Evolutionary conservation across 1,140 invertebrate genomes (phyloP), one percentile per base, ranked within the genome.

Genomic region (Pantala flavescens): DNA sequence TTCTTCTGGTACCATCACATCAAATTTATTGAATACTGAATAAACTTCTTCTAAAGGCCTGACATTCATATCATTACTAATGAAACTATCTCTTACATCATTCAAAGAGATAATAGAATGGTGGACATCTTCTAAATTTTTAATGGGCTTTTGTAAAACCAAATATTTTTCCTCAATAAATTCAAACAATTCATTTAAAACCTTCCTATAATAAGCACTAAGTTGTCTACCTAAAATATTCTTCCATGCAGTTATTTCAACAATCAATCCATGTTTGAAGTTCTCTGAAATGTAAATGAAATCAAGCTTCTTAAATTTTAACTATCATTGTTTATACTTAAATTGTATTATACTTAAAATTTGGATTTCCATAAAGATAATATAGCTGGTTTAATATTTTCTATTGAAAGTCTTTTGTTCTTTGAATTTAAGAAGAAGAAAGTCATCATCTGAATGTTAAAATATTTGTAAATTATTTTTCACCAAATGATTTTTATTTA

Each of bases 31-130:
- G 78, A 95, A 87, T 73, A 91, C 86, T 11, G 85, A 84, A 80
- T 95, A 96, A 5, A 91, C 90, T 81, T 94, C 90, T 82, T 93
- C 91, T 77, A 95, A 92, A 2, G 89, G 82, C 75, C 86, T 87
- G 42, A 95, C 81, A 78, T 88, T 87, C 84, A 90, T 86, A 76
- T 95, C 93, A 84, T 93, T 88, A 77, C 88, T 85, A 77, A 94
- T 92, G 79, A 90, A 90, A 78, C 88, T 86, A 72, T 90, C 87
- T 74, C 63, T 28, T 23, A 91, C 90, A 78, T 91, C 91, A 76
- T 91, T 90, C 43, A 92, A 83, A 81, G 91, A 88, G 75, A 88
- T 88, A 5, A 92, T 87, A n/a, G 12, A 3, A 7, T 1, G 1
- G n/a, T 12, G 49, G 1, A 71, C 71, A 36, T 24, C 28, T 36